Evolutionary conservation across 2,888 invertebrate species (phyloP), one percentile per base, ranked within the genome.

Genomic region (Pristionchus fissidentatus): DNA sequence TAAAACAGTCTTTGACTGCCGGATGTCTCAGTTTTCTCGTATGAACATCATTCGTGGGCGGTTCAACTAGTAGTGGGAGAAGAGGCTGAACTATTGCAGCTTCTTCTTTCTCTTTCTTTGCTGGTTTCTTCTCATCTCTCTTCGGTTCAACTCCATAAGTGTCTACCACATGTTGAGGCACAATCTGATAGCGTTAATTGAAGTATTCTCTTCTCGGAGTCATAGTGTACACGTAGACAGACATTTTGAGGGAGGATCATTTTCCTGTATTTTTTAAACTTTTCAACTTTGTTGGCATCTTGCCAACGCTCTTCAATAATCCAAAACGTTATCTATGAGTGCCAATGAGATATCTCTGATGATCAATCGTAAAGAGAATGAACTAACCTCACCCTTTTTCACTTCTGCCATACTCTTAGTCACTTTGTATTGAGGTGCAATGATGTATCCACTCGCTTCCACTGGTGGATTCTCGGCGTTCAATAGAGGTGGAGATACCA

Each of bases 1-100:
- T 66, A 66, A 81, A 81, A n/a, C 81, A 81, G 32, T 81, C 81
- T 38, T 81, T 81, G 46, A 81, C 66, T 49, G 55, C 62, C 29
- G 62, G 81, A 60, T 81, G 60, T 0, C 81, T 29, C 46, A 81
- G 29, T 81, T n/a, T 41, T 32, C 81, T n/a, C 22, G n/a, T 38
- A 41, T 57, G 57, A 10, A 52, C 15, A 46, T 73, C 73, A 73
- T 19, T 52, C 22, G 29, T 41, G 77, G n/a, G 77, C 29, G 38
- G 35, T 13, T 78, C 77, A 10, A 78, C 3, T 8, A 78, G 55
- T 22, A 52, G 49, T 26, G 77, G 77, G 1, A 78, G 38, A 10
- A 78, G 52, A 13, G 57, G 32, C 22, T 79, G 35, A 22, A 35
- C 32, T n/a, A n/a, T n/a, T n/a, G n/a, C 13, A 38, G 79, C 26